Base-by-base conservation (phyloP, 2,888 invertebrate species). In the Aphodius granarius region DNA sequence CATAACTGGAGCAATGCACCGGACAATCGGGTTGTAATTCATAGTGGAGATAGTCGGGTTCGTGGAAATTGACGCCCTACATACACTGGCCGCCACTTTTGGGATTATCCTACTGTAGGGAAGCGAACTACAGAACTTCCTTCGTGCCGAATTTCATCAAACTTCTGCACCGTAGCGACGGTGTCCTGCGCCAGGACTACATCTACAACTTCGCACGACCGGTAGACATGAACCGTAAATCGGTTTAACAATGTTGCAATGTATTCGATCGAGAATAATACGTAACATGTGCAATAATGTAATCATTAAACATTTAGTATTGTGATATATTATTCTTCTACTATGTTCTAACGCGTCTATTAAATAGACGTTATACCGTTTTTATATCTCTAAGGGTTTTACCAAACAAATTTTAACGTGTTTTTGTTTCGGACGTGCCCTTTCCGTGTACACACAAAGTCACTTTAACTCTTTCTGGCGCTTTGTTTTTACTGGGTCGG, bases 1-100 rank as follows among this genome's bases (percentile, higher is more conserved):
- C 68, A 68, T 68, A 68, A 68, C 68, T 20, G 68, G 68, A 68
- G 68, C 68, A 68, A 68, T 68, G 68, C 68, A 22, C 21, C 22
- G 68, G 68, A 68, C 68, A 68, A 68, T 68, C 68, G 68, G 68
- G 4, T 19, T 16, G 68, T 68, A 68, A 68, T 68, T 68, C 68
- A 68, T 68, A 16, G 65, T 13, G 43, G 43, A 43, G 43, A 43
- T 43, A 43, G 43, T 43, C 43, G 9, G 43, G 43, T 43, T 43
- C 43, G 43, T 9, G 43, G 43, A 43, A 43, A 43, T 43, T 43
- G 43, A 3, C 2, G 2, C 2, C 4, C 43, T 43, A 43, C 43
- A 43, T 43, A 43, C n/a, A n/a, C 43, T 43, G 2, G 43, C 9
- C 6, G 43, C 43, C 43, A 43, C 43, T 43, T 43, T 43, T 43